These are phyloP conservation scores for Thalassarche chlororhynchos DNA, from an alignment of 2,113 vertebrate genomes.

Conservation along the genomic window DNA sequence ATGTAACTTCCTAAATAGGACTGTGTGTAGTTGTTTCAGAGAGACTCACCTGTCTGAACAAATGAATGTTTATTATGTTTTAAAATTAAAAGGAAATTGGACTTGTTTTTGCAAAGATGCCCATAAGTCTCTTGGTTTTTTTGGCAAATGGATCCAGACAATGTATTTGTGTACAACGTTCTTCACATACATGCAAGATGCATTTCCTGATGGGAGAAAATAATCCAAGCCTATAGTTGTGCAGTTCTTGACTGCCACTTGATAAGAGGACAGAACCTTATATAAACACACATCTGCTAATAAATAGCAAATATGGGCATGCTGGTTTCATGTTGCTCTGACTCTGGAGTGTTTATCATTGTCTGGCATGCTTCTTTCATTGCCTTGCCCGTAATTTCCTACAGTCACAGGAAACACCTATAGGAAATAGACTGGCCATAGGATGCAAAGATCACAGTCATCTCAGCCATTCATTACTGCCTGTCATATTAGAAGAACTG, in stretches of 20 bases:
- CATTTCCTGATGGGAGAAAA: background rate
- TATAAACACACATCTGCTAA: background rate
- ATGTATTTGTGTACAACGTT: background rate
- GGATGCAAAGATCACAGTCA: conserved; percentile 14
- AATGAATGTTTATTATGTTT: background rate
- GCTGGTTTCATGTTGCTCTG: background rate
- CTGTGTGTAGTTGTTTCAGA: background rate
- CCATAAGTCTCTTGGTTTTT: background rate
- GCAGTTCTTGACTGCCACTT: background rate
- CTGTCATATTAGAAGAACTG: conserved; percentile 8
- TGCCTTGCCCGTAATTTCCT: background rate
- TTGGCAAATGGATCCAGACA: background rate
- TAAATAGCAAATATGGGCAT: background rate
- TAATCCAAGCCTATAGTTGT: background rate
- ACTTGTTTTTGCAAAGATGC: background rate
- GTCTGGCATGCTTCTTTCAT: background rate
- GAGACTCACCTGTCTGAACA: background rate
- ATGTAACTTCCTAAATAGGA: background rate
- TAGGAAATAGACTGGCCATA: background rate
- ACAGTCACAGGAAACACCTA: background rate
- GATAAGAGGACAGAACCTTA: background rate
- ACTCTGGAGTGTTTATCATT: background rate
- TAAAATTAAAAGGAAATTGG: background rate
- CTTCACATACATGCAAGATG: background rate
- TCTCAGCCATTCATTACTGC: conserved; percentile 13